Evolutionary conservation across 1,140 invertebrate genomes (phyloP), one percentile per base, ranked within the genome.

Genomic region (Ostrea denselamellosa): DNA sequence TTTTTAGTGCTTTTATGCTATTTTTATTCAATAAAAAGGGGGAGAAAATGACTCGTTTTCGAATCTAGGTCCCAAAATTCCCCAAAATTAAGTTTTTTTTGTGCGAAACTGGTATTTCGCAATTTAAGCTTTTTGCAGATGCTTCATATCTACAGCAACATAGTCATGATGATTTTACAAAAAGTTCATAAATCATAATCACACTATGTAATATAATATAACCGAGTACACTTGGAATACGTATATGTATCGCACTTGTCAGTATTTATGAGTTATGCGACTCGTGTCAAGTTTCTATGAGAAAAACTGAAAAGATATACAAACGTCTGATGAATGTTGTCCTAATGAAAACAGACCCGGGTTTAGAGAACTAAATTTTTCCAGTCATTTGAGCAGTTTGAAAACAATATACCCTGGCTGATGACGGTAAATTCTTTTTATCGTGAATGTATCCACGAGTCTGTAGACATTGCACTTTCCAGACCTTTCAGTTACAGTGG

Each of bases 281-380:
- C 68, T 34, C 68, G 68, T 71, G 68, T 71, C 68, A 28, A 28
- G 25, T 71, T 25, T 71, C 22, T 34, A 25, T 71, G 25, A 71
- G 58, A 71, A 71, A 71, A 25, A 34, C 25, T 34, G 68, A 71
- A 71, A 62, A 25, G 25, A 28, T 71, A 71, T 28, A 71, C 68
- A 71, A 71, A 71, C 10, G 68, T 34, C 17, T 62, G 17, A n/a
- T 19, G 56, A 62, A 19, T 62, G 68, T 71, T 71, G 25, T 34
- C 22, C 28, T 71, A 71, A 34, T 71, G 68, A 71, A 71, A 71
- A 28, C 22, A 8, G 68, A 71, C 22, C 68, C 10, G 68, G 68
- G 68, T 71, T 71, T 71, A 28, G 28, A 34, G 68, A 71, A 8
- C 9, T 25, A 71, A 71, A 71, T 71, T 71, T 71, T 71, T 71